These are phyloP conservation scores for Piprites chloris DNA, from an alignment of 2,113 vertebrate genomes.

Conservation along the genomic window DNA sequence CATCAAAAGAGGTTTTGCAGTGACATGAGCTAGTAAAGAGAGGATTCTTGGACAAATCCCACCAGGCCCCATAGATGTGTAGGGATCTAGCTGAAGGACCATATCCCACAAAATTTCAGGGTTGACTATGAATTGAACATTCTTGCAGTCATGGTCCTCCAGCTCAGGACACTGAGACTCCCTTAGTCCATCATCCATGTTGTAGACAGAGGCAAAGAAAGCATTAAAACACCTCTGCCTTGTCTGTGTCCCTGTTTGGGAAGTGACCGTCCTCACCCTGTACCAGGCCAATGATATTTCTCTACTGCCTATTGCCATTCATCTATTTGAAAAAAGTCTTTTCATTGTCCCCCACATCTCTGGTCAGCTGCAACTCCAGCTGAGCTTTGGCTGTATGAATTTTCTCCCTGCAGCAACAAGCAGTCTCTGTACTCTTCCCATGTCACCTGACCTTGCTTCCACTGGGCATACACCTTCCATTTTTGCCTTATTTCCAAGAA, in stretches of 20 bases:
- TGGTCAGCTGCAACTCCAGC: background rate
- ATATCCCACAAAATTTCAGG: background rate
- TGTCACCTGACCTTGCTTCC: background rate
- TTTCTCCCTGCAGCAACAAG: background rate
- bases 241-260: background rate
- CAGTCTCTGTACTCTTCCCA: background rate
- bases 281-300: background rate
- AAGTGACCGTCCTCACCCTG: background rate
- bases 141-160: background rate
- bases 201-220: background rate
- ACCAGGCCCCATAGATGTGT: background rate
- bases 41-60: background rate
- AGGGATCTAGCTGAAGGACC: background rate
- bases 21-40: background rate
- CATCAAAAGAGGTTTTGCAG: background rate
- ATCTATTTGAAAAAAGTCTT: background rate
- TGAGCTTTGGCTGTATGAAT: background rate
- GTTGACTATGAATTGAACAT: background rate
- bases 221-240: background rate
- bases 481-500: background rate
- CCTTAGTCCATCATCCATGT: background rate
- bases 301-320: background rate
- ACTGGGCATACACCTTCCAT: background rate
- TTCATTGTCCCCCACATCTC: background rate
- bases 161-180: background rate